Conservation (phyloP, 2,797 vertebrate species). For the Brachyrhaphis roseni region DNA sequence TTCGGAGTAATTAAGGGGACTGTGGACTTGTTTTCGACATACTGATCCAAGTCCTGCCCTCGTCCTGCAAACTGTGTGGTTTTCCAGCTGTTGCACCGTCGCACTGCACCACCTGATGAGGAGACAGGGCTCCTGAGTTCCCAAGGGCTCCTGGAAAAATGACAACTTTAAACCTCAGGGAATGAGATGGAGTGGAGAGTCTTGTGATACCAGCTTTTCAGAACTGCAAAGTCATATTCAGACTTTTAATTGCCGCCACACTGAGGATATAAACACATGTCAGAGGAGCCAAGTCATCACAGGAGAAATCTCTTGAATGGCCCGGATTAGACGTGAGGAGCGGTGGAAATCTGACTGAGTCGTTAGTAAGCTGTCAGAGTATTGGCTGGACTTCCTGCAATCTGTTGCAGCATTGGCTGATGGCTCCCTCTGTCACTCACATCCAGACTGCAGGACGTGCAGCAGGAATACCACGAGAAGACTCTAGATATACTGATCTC, state of each 20-base stretch:
- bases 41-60: constrained; percentile 19
- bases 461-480: background rate
- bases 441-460: constrained; percentile 50
- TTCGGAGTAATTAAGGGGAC: constrained; percentile 34
- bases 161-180: constrained; percentile 37
- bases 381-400: constrained; percentile 52
- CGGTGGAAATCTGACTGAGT: constrained; percentile 41
- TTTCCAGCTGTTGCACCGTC: constrained; percentile 66
- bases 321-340: constrained; percentile 9
- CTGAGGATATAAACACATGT: too few species aligned
- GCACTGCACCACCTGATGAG: constrained; percentile 78
- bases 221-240: background rate
- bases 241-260: background rate
- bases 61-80: constrained; percentile 58
- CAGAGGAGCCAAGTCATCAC: constrained; percentile 12
- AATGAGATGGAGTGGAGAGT: constrained; percentile 22
- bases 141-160: constrained; percentile 34
- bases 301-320: constrained; percentile 20
- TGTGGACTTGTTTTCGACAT: constrained; percentile 5
- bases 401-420: constrained; percentile 63
- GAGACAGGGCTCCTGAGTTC: constrained; percentile 33
- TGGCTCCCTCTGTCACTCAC: constrained; percentile 44
- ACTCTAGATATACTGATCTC: constrained; percentile 4
- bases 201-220: constrained; percentile 34
- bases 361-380: constrained; percentile 57